Conservation (phyloP, 1,140 invertebrate genomes). For the Lethrus apterus region DNA sequence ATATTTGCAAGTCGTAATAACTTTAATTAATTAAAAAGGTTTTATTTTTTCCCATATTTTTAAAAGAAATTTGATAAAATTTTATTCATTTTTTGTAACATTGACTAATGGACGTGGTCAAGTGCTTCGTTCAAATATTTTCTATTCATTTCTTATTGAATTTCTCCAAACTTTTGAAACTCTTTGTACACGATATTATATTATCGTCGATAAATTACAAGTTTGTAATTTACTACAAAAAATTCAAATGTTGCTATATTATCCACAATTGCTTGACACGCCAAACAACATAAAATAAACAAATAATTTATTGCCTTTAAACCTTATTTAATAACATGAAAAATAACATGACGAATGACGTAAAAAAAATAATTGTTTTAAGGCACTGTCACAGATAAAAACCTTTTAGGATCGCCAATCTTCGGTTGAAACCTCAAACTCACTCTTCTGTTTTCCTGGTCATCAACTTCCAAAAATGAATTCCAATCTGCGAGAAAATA, state of each 20-base stretch:
- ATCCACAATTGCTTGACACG: no score
- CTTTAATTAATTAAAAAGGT: no score
- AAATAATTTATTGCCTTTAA: neutral
- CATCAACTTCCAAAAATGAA: slow-evolving; percentile 71
- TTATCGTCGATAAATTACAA: no score
- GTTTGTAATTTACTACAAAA: no score
- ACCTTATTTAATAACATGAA: neutral
- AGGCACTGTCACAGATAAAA: slow-evolving; percentile 62
- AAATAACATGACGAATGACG: neutral
- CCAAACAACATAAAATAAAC: slow-evolving; percentile 1
- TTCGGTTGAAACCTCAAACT: slow-evolving; percentile 72
- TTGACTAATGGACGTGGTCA: no score
- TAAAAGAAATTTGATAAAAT: neutral
- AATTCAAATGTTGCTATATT: no score
- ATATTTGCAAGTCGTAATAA: no score
- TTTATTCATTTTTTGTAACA: slow-evolving; percentile 1
- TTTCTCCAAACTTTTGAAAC: no score
- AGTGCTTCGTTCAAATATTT: no score
- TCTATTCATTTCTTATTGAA: no score
- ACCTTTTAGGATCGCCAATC: slow-evolving; percentile 67
- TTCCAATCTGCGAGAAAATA: slow-evolving; percentile 82
- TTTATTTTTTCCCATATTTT: neutral
- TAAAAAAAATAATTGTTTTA: slow-evolving; percentile 25
- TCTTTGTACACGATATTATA: no score
- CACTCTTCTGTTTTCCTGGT: slow-evolving; percentile 63